Base-by-base conservation (phyloP, 1,140 invertebrate species). In the Brachionus manjavacas region DNA sequence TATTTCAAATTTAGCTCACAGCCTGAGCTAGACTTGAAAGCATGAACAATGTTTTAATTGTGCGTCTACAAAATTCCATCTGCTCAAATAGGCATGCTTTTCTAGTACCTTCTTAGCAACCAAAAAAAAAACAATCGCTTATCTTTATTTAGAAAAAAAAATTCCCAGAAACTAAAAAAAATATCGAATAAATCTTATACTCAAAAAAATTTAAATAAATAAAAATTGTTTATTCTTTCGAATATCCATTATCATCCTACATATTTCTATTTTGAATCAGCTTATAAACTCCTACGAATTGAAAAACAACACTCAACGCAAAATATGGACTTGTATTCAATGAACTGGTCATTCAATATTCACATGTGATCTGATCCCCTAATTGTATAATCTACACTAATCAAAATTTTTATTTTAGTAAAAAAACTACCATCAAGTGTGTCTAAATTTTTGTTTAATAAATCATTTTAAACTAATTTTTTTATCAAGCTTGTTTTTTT, bases 81-180 rank as follows among this genome's bases (percentile, higher is more conserved):
- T 74, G 70, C 39, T 74, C 70, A 74, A 74, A 74, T 74, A 74
- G 35, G 39, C 70, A 74, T 74, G 25, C 66, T 74, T 74, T 16
- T 41, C 70, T 74, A 16, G 8, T 74, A 41, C 39, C 20, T 74
- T 41, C 46, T 74, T 74, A 43, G 11, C 8, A 11, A 46, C 3
- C 3, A 46, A 46, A 46, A 39, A 41, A 74, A 31, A 39, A 31
- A 31, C 31, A 39, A 68, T 68, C 23, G 66, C 66, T 68, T 68
- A 68, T 68, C 66, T 68, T 68, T 68, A n/a, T 60, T 20, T 60
- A 23, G 52, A 20, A 23, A 68, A 66, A n/a, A 68, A 68, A 12
- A 31, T 68, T 68, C 66, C 66, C 66, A 68, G 66, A 60, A 60
- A 60, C 52, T 31, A 28, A 68, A 68, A n/a, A 28, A 68, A 31